A percentile compares a stretch with the other conserved stretches of the same genome.
These are phyloP conservation scores for Emydura subglobosa DNA, from an alignment of 2,113 vertebrate genomes.

Conservation along the genomic window DNA sequence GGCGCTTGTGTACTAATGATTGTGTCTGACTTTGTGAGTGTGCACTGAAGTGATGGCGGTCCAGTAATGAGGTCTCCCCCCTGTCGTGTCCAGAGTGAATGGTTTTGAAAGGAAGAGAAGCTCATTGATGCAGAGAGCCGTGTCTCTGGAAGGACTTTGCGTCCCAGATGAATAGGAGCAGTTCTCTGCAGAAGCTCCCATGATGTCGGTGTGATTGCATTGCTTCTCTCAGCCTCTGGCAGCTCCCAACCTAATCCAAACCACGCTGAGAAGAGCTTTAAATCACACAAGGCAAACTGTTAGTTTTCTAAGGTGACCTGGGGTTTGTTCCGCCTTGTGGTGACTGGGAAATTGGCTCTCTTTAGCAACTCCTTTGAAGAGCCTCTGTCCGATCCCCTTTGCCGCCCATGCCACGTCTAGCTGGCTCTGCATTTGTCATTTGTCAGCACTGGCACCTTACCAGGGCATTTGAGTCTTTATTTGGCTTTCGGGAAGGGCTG, in stretches of 20 bases:
- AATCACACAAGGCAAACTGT: background rate
- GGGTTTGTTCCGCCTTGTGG: background rate
- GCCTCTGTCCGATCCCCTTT: background rate
- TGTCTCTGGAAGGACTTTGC: fast-evolving
- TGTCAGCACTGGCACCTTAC: background rate
- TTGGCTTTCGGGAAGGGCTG: background rate
- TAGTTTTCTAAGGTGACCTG: background rate
- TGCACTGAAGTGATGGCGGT: background rate
- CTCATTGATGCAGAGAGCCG: fast-evolving
- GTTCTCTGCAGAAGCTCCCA: background rate
- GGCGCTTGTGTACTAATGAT: background rate
- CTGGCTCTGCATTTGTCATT: background rate
- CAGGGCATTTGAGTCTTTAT: background rate
- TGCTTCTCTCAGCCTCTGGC: fast-evolving
- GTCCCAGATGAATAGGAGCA: background rate
- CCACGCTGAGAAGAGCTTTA: background rate
- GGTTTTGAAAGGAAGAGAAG: background rate
- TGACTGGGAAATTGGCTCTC: background rate
- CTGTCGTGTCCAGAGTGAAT: background rate
- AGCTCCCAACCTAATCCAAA: background rate
- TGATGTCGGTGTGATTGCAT: fast-evolving
- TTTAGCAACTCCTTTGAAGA: background rate
- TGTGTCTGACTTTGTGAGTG: background rate
- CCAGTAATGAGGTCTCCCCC: fast-evolving
- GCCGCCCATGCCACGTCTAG: background rate